phyloP scores from a whole-genome alignment of 1,140 invertebrate genomes.

The Microplitis mediator region DNA sequence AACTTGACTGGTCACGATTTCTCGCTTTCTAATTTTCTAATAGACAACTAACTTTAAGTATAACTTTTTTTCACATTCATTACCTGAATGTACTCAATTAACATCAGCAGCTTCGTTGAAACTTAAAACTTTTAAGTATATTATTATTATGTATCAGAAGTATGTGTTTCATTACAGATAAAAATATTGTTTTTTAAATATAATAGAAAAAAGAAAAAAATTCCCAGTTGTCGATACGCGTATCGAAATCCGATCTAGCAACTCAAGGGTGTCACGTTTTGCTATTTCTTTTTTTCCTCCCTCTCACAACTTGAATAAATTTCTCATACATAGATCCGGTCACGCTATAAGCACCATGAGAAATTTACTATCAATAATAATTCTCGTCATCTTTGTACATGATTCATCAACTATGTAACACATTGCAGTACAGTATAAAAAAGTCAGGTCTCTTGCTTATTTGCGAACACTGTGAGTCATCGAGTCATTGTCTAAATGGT shows the following conservation, averaged over 20 bases:
- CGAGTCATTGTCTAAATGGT: background rate
- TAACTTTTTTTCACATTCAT: background rate
- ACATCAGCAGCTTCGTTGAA: background rate
- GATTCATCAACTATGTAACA: slow-evolving; percentile 3
- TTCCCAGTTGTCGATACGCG: background rate
- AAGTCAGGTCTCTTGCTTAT: background rate
- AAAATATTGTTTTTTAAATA: too few species aligned
- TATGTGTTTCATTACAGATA: too few species aligned
- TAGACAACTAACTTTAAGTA: background rate
- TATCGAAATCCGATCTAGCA: slow-evolving; percentile 16
- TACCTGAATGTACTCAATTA: background rate
- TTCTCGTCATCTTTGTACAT: background rate
- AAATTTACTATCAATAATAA: background rate
- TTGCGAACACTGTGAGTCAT: background rate
- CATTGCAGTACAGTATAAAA: background rate
- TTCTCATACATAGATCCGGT: slow-evolving; percentile 1
- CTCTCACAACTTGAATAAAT: background rate
- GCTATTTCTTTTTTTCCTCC: background rate
- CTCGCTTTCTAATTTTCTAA: slow-evolving; percentile 23
- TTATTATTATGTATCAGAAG: too few species aligned
- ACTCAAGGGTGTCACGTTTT: slow-evolving; percentile 4
- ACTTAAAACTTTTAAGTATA: background rate
- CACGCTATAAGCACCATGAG: background rate
- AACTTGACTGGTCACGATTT: slow-evolving; percentile 14
- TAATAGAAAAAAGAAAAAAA: background rate